These are phyloP conservation scores for Itoplectis maculator DNA, from an alignment of 2,888 invertebrate genomes.

Conservation along the genomic window DNA sequence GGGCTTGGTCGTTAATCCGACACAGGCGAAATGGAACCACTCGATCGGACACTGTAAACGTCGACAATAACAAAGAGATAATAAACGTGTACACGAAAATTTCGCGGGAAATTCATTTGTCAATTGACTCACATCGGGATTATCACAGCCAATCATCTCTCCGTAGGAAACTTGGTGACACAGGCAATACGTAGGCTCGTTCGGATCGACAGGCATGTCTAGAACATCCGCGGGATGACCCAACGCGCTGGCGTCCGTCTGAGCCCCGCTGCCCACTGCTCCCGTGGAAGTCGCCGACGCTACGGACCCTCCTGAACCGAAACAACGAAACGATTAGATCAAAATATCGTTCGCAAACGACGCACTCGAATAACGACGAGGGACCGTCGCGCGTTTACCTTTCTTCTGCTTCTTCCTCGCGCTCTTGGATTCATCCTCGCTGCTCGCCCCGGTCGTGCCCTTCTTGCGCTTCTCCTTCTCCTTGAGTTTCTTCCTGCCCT, in stretches of 20 bases:
- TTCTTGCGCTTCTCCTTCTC: constrained; percentile 88
- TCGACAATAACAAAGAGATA: constrained; percentile 23
- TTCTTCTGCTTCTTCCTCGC: constrained; percentile 87
- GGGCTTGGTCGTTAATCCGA: constrained; percentile 95
- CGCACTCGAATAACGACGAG: too few relatives aligned
- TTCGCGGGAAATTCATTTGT: background rate
- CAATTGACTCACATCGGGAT: constrained; percentile 89
- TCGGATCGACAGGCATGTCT: constrained; percentile 97
- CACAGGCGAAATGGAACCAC: constrained; percentile 98
- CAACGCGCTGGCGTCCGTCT: constrained; percentile 82
- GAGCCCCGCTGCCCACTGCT: constrained; percentile 82
- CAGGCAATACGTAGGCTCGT: constrained; percentile 99
- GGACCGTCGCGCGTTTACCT: too few relatives aligned
- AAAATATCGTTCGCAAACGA: too few relatives aligned
- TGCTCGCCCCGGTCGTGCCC: constrained; percentile 83
- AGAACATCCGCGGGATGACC: constrained; percentile 95
- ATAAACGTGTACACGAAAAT: background rate
- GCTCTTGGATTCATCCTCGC: constrained; percentile 83
- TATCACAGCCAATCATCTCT: constrained; percentile 99
- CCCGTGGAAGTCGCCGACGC: constrained; percentile 80
- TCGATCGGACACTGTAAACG: constrained; percentile 91
- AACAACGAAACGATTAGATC: background rate
- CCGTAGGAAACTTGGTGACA: constrained; percentile 99
- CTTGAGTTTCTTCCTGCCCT: constrained; percentile 90
- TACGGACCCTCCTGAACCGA: constrained; percentile 76